Evolutionary conservation across 2,888 invertebrate species (phyloP).

Genomic region (Platycheirus rosarum): DNA sequence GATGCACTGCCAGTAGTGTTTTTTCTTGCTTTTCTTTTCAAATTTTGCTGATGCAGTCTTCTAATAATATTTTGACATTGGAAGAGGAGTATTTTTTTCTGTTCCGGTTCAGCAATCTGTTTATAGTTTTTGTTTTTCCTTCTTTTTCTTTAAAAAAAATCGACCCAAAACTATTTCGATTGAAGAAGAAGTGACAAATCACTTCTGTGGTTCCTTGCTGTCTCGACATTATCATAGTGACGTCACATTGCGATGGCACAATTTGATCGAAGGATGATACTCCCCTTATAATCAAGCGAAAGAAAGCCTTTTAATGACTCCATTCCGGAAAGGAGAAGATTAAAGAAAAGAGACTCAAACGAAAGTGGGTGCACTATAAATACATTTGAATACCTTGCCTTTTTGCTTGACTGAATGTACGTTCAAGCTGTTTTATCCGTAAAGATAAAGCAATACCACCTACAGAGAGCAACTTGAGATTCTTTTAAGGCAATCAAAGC

Average conservation of each 20-base stretch:
- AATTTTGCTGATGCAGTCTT: slow-evolving; percentile 39
- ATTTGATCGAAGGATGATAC: slow-evolving; percentile 6
- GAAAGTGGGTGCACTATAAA: slow-evolving; percentile 50
- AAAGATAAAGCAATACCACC: slow-evolving; percentile 47
- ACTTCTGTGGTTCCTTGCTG: slow-evolving; percentile 40
- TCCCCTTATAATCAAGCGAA: slow-evolving; percentile 25
- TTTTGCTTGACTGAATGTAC: slow-evolving; percentile 15
- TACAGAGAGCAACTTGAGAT: slow-evolving; percentile 60
- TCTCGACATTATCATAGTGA: slow-evolving; percentile 46
- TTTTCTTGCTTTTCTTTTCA: slow-evolving; percentile 1
- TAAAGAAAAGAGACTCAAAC: slow-evolving; percentile 23
- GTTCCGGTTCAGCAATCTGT: not conserved
- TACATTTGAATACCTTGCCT: slow-evolving; percentile 30
- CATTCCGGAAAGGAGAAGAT: slow-evolving; percentile 42
- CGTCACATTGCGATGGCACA: slow-evolving; percentile 29
- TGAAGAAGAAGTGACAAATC: slow-evolving; percentile 25
- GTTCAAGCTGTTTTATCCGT: slow-evolving; percentile 56
- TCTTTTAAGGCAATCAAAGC: slow-evolving; percentile 58
- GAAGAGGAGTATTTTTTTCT: not conserved
- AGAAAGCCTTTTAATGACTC: slow-evolving; percentile 51
- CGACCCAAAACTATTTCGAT: not conserved
- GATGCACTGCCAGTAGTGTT: slow-evolving; percentile 26
- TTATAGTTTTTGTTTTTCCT: not conserved
- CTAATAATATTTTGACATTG: slow-evolving; percentile 28
- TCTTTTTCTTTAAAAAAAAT: not conserved